Conservation (phyloP, 2,113 vertebrate species). For the Ameiurus melas region DNA sequence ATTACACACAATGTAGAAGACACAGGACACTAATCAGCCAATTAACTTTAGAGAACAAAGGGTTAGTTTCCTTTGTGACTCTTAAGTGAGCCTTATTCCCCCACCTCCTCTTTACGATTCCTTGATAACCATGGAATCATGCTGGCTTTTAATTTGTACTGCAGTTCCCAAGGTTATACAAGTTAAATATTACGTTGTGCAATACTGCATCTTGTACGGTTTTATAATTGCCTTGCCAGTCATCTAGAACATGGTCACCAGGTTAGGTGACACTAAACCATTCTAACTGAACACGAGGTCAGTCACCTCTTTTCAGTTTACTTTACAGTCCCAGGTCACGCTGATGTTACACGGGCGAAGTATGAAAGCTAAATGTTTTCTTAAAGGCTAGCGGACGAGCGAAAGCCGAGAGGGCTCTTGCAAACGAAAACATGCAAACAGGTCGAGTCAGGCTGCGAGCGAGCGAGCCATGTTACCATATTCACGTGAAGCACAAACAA, state of each 20-base stretch:
- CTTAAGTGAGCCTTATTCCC: background rate
- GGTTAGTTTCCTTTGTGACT: background rate
- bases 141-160: background rate
- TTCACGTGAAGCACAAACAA: background rate
- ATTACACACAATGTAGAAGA: background rate
- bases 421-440: background rate
- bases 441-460: background rate
- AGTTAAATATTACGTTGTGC: too few species aligned
- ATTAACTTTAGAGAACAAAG: background rate
- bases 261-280: background rate
- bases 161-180: background rate
- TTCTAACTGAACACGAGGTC: slow-evolving; percentile 12
- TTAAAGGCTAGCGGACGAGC: background rate
- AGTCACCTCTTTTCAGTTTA: slow-evolving; percentile 26
- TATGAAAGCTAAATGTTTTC: background rate
- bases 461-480: background rate
- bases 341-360: slow-evolving; percentile 33
- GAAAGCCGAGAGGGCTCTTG: background rate
- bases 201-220: background rate
- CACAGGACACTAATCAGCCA: background rate
- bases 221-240: background rate
- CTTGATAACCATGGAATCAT: background rate
- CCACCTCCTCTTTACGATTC: background rate
- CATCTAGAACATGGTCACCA: background rate
- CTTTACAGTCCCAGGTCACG: slow-evolving; percentile 43